Evolutionary conservation across 2,113 vertebrate genomes (phyloP), one percentile per base, ranked within the genome.

Genomic region (Pedetes capensis): DNA sequence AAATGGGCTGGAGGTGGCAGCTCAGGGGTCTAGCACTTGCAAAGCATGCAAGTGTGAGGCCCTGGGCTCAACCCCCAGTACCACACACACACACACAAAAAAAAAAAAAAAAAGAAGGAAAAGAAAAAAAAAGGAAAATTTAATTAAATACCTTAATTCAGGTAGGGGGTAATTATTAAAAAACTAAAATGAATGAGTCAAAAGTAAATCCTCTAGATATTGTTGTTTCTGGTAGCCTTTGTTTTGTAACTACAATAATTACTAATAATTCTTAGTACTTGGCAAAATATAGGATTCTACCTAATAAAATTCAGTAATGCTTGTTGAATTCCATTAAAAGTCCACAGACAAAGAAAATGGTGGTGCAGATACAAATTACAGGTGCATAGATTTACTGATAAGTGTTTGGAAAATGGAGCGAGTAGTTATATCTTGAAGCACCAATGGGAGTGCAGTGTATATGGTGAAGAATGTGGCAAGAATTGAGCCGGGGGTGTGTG

Each of bases 291-390:
- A 81, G 29, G 29, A 39, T 42, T 95, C 16, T 85, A 18, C 32
- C 23, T 78, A 42, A n/a, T n/a, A 71, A 75, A 80, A 37, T 93
- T 53, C 42, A 87, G 0, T 72, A 57, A 83, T 80, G 61, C 57
- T 78, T 76, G 87, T 88, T 87, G 84, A 92, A 92, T 84, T 85
- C 51, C 88, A 84, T 93, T 95, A 63, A 78, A 92, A 79, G 39
- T 61, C 72, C 76, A 51, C 34, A 71, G 87, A 71, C 75, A 51
- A 87, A 96, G 78, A 37, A 39, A 86, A 18, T 59, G 12, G 34
- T 86, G 61, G 49, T 42, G 9, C 83, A 49, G 83, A 89, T n/a
- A 89, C 79, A 85, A 27, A 74, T 51, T 55, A 44, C 64, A 51
- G 89, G 81, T 42, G 13, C 25, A 47, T 27, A 81, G 85, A 93